These are phyloP conservation scores for Meriones unguiculatus DNA, from an alignment of 2,113 vertebrate genomes.

Conservation along the genomic window DNA sequence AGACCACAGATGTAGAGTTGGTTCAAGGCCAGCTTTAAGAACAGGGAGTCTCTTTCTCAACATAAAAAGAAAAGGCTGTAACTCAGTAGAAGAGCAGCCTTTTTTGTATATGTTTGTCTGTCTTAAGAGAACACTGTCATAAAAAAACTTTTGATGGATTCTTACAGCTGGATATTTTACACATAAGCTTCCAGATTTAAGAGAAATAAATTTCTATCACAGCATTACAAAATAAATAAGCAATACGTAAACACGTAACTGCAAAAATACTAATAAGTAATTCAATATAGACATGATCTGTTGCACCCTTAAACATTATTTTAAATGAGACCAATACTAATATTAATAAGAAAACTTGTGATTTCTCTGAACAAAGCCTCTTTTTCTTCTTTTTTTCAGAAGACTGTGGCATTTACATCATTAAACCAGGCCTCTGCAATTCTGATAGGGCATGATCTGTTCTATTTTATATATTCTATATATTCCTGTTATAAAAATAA, in stretches of 20 bases:
- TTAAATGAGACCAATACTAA: slow-evolving; percentile 11
- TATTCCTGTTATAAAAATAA: slow-evolving; percentile 28
- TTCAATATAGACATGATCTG: background rate
- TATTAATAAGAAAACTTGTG: background rate
- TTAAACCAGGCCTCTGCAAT: background rate
- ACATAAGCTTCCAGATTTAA: background rate
- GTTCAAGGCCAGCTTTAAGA: background rate
- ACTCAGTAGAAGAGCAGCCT: background rate
- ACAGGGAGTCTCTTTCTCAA: background rate
- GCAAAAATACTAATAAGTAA: background rate
- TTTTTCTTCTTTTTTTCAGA: background rate
- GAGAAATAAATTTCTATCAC: background rate
- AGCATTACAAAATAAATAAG: background rate
- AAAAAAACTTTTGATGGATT: background rate
- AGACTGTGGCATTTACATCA: background rate
- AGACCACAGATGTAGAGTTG: background rate
- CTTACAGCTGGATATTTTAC: background rate
- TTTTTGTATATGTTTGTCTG: background rate
- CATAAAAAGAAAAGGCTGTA: background rate
- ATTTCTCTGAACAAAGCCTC: slow-evolving; percentile 2
- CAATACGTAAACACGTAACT: background rate
- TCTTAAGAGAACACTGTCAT: background rate
- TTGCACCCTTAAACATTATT: background rate
- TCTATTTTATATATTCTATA: slow-evolving; percentile 19
- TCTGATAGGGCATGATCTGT: background rate